A percentile compares a stretch with the other conserved stretches of the same genome.
Conservation (phyloP, 2,113 vertebrate genomes). For the Myotis davidii region DNA sequence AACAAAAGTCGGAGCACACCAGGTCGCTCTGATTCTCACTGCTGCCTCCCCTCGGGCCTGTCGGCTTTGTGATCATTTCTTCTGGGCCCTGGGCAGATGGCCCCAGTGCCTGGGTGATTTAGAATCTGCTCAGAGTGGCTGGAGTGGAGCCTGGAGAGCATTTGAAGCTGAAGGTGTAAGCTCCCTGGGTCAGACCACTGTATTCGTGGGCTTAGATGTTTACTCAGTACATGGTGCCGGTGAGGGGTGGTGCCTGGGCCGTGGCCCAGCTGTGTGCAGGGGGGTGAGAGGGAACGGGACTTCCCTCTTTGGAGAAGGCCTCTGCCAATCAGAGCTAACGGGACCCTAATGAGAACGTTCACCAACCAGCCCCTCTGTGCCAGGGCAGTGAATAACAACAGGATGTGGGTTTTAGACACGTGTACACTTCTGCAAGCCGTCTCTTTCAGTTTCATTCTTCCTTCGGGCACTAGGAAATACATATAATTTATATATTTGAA, state of each 20-base stretch:
- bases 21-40: neutral
- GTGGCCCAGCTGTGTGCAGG: conserved; percentile 12
- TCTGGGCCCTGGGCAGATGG: neutral
- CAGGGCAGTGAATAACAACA: conserved; percentile 83
- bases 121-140: neutral
- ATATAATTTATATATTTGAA: neutral
- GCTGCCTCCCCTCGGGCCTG: neutral
- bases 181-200: conserved; percentile 71
- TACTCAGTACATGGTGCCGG: conserved; percentile 66
- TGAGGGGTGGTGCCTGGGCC: conserved; percentile 63
- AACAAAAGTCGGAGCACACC: neutral
- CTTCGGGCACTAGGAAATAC: conserved; percentile 35
- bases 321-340: conserved; percentile 76
- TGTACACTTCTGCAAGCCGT: conserved; percentile 50
- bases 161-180: conserved; percentile 69
- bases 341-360: conserved; percentile 76
- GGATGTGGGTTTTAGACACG: conserved; percentile 85
- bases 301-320: conserved; percentile 74
- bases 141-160: conserved; percentile 20
- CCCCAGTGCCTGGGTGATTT: neutral
- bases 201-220: conserved; percentile 72
- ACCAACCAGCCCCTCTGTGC: conserved; percentile 78
- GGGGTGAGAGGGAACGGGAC: conserved; percentile 49
- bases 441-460: conserved; percentile 73
- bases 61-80: neutral